phyloP scores from a whole-genome alignment of 2,113 vertebrate species.

The Phrynocephalus versicolor region DNA sequence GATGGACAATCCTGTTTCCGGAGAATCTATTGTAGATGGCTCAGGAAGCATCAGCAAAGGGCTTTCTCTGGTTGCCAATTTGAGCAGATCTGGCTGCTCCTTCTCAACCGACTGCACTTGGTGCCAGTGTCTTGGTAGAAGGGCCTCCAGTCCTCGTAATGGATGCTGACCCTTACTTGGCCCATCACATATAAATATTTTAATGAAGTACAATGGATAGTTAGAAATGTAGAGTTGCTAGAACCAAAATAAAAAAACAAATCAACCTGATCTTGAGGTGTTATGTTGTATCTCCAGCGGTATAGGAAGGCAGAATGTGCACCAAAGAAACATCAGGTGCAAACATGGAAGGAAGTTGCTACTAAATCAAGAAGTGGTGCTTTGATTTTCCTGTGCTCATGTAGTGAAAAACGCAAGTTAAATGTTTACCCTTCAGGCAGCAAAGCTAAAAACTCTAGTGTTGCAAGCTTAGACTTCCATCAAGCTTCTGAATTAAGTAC shows the following conservation, averaged over 20 bases:
- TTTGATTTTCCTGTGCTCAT: neutral
- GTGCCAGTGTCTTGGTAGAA: too few relatives aligned
- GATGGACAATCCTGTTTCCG: too few relatives aligned
- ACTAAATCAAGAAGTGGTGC: neutral
- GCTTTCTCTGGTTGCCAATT: too few relatives aligned
- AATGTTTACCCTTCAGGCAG: neutral
- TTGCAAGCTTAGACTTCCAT: neutral
- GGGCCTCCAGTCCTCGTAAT: too few relatives aligned
- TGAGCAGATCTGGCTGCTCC: too few relatives aligned
- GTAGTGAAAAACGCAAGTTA: neutral
- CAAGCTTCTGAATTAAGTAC: slow-evolving; percentile 12
- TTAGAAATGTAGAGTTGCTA: neutral
- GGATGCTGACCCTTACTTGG: too few relatives aligned
- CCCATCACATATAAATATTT: too few relatives aligned
- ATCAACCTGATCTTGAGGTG: neutral
- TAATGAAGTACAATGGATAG: too few relatives aligned
- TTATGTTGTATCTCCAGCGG: too few relatives aligned
- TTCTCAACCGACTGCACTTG: too few relatives aligned
- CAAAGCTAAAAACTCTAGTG: neutral
- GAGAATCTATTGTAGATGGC: too few relatives aligned
- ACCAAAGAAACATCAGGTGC: neutral
- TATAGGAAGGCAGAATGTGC: neutral
- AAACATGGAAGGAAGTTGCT: neutral
- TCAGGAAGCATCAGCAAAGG: too few relatives aligned
- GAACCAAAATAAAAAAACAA: neutral